Conservation (phyloP, 1,140 invertebrate genomes). For the Drosophila parabipectinata region DNA sequence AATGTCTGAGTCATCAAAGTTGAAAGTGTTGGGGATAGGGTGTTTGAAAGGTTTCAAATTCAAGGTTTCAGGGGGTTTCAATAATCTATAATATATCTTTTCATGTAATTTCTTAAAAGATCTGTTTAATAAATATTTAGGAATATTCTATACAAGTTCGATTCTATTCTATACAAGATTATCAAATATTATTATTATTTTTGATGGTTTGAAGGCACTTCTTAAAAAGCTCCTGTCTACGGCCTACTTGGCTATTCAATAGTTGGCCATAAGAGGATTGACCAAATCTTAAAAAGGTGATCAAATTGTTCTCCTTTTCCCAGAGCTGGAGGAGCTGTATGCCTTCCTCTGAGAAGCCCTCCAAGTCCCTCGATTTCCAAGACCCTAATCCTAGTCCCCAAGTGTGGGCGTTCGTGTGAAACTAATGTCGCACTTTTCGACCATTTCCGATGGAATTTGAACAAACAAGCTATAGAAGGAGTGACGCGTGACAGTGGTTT, state of each 20-base stretch:
- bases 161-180: background rate
- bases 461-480: slow-evolving; percentile 64
- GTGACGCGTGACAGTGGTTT: slow-evolving; percentile 55
- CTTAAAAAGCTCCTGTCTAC: background rate
- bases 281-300: slow-evolving; percentile 68
- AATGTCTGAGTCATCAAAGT: slow-evolving; percentile 34
- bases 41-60: background rate
- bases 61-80: no score
- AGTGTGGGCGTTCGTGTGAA: slow-evolving; percentile 79
- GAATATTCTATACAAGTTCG: no score
- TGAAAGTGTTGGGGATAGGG: slow-evolving; percentile 4
- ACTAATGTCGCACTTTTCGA: slow-evolving; percentile 58
- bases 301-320: slow-evolving; percentile 22
- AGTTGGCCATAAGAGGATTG: slow-evolving; percentile 45
- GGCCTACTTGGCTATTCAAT: slow-evolving; percentile 19
- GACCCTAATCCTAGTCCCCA: background rate
- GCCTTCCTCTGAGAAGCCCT: slow-evolving; percentile 21
- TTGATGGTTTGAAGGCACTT: slow-evolving; percentile 2
- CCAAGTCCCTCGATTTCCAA: background rate
- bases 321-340: slow-evolving; percentile 15
- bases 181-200: slow-evolving; percentile 35
- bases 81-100: no score
- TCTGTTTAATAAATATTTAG: no score
- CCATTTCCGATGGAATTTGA: slow-evolving; percentile 54
- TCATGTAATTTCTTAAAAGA: no score